A percentile compares a stretch with the other conserved stretches of the same genome.
Evolutionary conservation across 2,888 invertebrate species (phyloP).

Genomic region (Ormia ochracea): DNA sequence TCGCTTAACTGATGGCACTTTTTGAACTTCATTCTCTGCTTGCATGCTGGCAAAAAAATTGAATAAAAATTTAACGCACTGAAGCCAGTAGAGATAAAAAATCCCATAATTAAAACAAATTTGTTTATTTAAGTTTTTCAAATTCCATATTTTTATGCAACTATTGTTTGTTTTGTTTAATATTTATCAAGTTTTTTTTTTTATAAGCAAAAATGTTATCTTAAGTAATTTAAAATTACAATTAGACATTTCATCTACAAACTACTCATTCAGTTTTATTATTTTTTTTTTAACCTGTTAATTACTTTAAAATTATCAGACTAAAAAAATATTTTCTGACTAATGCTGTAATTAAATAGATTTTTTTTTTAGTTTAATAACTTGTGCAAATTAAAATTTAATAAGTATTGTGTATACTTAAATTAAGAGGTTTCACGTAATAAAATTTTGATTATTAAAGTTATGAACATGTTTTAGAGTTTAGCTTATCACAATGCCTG

Average conservation of each 20-base stretch:
- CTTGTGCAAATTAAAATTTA: neutral
- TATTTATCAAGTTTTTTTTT: no score
- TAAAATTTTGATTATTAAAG: neutral
- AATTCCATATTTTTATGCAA: no score
- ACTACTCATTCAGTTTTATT: neutral
- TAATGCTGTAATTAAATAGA: neutral
- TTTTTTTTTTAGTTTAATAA: neutral
- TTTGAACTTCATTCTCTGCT: no score
- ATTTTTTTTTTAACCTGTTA: neutral
- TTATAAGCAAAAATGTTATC: neutral
- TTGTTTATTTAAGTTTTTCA: no score
- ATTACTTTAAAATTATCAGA: neutral
- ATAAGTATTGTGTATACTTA: neutral
- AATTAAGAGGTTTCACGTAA: neutral
- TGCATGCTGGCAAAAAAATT: no score
- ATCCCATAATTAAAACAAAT: no score
- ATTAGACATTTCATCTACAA: no score
- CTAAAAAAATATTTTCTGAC: neutral
- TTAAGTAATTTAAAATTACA: neutral
- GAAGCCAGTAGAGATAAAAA: no score
- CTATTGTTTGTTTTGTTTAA: no score
- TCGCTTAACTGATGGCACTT: no score
- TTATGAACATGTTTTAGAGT: neutral
- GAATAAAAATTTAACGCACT: no score
- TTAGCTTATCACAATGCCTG: neutral